Base-by-base conservation (phyloP, 2,888 invertebrate genomes). In the Venusia cambrica region DNA sequence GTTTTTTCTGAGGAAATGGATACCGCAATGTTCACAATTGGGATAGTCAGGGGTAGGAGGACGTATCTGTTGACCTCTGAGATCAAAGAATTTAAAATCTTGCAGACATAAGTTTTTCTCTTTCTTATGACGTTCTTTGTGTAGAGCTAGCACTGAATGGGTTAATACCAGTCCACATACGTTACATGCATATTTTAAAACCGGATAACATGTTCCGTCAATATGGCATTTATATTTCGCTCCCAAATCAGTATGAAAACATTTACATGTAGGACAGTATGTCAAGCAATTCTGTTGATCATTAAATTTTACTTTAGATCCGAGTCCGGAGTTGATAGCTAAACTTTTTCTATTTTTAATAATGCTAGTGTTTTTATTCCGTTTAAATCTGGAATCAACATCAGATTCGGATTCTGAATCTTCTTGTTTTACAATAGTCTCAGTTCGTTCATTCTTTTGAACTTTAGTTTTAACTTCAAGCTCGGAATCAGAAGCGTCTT, bases 31-130 rank as follows among this genome's bases (percentile, higher is more conserved):
- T 13, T 46, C 40, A 53, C 81, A 81, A 25, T 61, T 60, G 5
- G 71, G 74, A 44, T 67, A 77, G 16, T 63, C 57, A 3, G 79
- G 78, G 27, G 77, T 43, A 2, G 75, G 74, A 16, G 80, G 79
- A 17, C 21, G 32, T 11, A 73, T 71, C 41, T 45, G 48, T 49
- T 60, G 55, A 15, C 51, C 70, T 31, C 58, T 43, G 4, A 80
- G 44, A 40, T 73, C 62, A 44, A 62, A 72, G 56, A 83, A 76
- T 30, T 38, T 52, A 22, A 65, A 80, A 51, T 76, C 53, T 38
- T 71, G 65, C 16, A 80, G 43, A 41, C 45, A 66, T 10, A 75
- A 41, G 16, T 52, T 41, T 22, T 54, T 52, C 3, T 53, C 45
- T 26, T 51, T 54, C 22, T 39, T 36, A 45, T 81, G 81, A 11